Conservation (phyloP, 2,113 vertebrate genomes). For the Bufo bufo region DNA sequence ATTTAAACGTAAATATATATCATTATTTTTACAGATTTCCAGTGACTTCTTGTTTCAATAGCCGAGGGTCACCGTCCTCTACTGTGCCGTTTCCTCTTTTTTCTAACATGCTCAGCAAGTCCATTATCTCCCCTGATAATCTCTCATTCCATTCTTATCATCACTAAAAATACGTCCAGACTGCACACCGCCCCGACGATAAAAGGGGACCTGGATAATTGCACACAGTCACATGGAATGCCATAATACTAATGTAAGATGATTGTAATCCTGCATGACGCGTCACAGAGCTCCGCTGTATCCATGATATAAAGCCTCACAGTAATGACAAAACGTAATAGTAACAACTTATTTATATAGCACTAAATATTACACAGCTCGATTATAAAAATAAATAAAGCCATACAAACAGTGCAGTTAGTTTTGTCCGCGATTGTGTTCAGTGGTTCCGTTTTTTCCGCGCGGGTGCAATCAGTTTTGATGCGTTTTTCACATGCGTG, state of each 20-base stretch:
- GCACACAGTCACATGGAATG: not conserved
- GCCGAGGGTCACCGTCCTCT: not conserved
- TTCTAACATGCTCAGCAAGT: constrained; percentile 1
- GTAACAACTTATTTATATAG: not conserved
- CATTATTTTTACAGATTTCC: constrained; percentile 3
- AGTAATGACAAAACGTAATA: not conserved
- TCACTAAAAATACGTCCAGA: constrained; percentile 18
- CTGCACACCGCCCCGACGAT: constrained; percentile 19
- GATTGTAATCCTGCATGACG: not conserved
- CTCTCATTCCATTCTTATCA: constrained; percentile 32
- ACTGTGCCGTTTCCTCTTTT: constrained; percentile 7
- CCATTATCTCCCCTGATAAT: constrained; percentile 14
- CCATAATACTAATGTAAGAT: not conserved
- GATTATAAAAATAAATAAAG: too few species aligned
- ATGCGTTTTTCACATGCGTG: too few species aligned
- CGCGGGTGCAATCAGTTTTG: too few species aligned
- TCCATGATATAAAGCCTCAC: not conserved
- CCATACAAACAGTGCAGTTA: too few species aligned
- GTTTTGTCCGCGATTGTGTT: too few species aligned
- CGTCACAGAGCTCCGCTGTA: not conserved
- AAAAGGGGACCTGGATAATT: constrained; percentile 1
- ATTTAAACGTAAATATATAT: not conserved
- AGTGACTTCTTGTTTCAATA: constrained; percentile 28
- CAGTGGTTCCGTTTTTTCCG: too few species aligned
- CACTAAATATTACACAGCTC: too few species aligned